Evolutionary conservation across 2,113 vertebrate species (phyloP), one percentile per base, ranked within the genome.

Genomic region (Oostethus manadensis): DNA sequence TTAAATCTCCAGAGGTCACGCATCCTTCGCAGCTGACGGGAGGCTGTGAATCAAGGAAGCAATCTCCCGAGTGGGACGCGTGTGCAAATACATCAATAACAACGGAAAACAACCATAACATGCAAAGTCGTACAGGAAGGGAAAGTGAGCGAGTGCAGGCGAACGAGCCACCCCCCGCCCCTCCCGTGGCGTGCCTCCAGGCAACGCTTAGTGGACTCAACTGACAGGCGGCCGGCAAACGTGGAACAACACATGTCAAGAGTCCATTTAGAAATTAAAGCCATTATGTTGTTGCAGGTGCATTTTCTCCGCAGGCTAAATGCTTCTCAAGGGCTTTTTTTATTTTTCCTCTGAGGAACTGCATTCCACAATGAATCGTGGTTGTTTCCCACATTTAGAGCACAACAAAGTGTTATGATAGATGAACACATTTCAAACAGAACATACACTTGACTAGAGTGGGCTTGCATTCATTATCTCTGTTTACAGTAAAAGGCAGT

Each of bases 171-270:
- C 23, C 23, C 23, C 23, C 29, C 29, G 5, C 29, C 29, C 29
- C 29, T 7, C 10, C 18, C 10, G 46, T 8, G 9, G 46, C 1
- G 14, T 17, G 43, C 43, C 43, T 44, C 29, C 29, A 33, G 29
- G 29, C 29, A 33, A 33, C 5, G 29, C 29, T 33, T 6, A 33
- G 4, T 33, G 29, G 29, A 26, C 42, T 35, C 26, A 56, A n/a
- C 18, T 50, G 56, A 56, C 64, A 59, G 47, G 60, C 23, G 51
- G 26, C 48, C 59, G 49, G 33, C 35, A 23, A 5, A 55, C 51
- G 56, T 43, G 17, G 56, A 60, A 15, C 42, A 35, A 38, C 18
- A 65, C 38, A 66, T 53, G 50, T 49, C 68, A 50, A 3, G 15
- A 40, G 11, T 40, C 10, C 20, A 22, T 56, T 62, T 58, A 51